Conservation (phyloP, 2,113 vertebrate species). For the Sebastes schlegelii region DNA sequence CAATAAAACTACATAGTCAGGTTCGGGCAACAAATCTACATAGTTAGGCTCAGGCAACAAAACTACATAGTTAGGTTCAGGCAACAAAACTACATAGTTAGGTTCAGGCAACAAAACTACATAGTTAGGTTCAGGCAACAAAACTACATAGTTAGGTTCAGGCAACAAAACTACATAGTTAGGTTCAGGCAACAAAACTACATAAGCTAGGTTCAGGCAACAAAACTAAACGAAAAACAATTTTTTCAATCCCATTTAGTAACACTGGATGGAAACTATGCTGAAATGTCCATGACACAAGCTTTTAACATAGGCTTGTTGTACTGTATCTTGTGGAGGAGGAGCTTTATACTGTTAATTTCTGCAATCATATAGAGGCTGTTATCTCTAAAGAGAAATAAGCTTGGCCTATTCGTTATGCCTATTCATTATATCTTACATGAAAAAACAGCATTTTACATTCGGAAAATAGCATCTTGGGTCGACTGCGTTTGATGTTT, state of each 20-base stretch:
- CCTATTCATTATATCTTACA: constrained; percentile 16
- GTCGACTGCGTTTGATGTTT: constrained; percentile 10
- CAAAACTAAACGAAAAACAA: background rate
- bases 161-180: too few relatives aligned
- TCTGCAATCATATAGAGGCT: background rate
- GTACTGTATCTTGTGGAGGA: constrained; percentile 26
- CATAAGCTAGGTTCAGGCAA: too few relatives aligned
- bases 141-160: too few relatives aligned
- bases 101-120: too few relatives aligned
- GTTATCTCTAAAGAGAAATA: constrained; percentile 35
- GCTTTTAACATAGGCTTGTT: constrained; percentile 19
- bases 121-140: too few relatives aligned
- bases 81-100: too few relatives aligned
- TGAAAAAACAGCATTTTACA: background rate
- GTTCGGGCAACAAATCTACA: too few relatives aligned
- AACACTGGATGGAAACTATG: background rate
- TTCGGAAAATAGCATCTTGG: constrained; percentile 1
- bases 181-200: too few relatives aligned
- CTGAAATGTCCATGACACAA: constrained; percentile 15
- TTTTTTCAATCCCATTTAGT: background rate
- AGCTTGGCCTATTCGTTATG: constrained; percentile 19
- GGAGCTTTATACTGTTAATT: constrained; percentile 18
- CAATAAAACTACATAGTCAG: too few relatives aligned
- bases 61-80: too few relatives aligned
- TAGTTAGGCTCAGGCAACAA: too few relatives aligned